phyloP scores from a whole-genome alignment of 2,113 vertebrate genomes.

The Aspidoscelis tigris region DNA sequence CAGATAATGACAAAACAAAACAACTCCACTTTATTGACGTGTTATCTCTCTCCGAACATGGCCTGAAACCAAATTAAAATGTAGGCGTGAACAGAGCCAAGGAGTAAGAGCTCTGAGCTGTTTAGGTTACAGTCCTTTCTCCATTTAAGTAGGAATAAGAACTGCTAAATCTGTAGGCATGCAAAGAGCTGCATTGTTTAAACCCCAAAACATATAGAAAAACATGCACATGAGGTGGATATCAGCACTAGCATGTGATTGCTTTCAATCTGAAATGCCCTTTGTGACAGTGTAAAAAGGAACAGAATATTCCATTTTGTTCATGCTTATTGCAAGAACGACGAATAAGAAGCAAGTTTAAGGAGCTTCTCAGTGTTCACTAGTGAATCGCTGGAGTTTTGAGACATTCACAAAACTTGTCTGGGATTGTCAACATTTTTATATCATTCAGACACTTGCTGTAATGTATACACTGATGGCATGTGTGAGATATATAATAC shows the following conservation, averaged over 20 bases:
- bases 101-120: no score
- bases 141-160: background rate
- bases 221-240: background rate
- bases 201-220: background rate
- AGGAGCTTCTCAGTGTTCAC: background rate
- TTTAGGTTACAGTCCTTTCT: background rate
- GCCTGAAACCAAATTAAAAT: no score
- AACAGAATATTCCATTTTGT: background rate
- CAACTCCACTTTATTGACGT: no score
- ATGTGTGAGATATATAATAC: conserved; percentile 4
- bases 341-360: background rate
- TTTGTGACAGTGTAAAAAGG: background rate
- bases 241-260: no score
- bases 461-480: background rate
- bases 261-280: background rate
- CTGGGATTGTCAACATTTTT: background rate
- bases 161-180: background rate
- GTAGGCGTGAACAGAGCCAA: no score
- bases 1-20: no score
- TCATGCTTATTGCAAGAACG: background rate
- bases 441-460: background rate
- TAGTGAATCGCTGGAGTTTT: background rate
- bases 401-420: background rate
- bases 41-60: no score
- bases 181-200: no score